These are phyloP conservation scores for Megalops atlanticus DNA, from an alignment of 2,113 vertebrate genomes.

Conservation along the genomic window DNA sequence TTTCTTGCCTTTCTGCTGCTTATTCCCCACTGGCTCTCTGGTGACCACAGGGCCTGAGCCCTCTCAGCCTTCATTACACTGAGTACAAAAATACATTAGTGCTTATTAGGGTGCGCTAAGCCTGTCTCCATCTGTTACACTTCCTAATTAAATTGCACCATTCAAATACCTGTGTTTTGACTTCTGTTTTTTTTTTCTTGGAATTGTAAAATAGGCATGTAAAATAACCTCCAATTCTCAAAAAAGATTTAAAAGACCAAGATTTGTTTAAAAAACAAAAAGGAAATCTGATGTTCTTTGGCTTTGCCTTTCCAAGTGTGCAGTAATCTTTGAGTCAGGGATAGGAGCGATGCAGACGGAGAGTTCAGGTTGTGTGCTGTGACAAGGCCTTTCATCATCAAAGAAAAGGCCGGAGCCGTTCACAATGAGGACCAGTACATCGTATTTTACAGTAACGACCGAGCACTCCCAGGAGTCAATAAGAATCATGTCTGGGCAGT, in stretches of 20 bases:
- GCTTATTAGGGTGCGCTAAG: slow-evolving; percentile 52
- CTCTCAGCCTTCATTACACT: slow-evolving; percentile 47
- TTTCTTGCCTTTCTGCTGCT: background rate
- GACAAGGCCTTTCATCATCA: slow-evolving; percentile 19
- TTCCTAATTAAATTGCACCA: slow-evolving; percentile 57
- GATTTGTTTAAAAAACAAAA: too few species aligned
- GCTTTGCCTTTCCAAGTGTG: too few species aligned
- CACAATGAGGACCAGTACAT: slow-evolving; percentile 37
- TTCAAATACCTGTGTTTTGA: slow-evolving; percentile 43
- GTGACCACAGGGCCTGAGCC: too few species aligned
- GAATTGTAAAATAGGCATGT: background rate
- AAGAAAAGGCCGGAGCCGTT: slow-evolving; percentile 23
- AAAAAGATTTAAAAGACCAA: too few species aligned
- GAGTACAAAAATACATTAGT: slow-evolving; percentile 59
- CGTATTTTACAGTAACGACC: slow-evolving; percentile 38
- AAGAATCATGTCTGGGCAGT: slow-evolving; percentile 43
- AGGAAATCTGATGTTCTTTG: too few species aligned
- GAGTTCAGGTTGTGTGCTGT: background rate
- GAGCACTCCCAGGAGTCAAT: slow-evolving; percentile 43
- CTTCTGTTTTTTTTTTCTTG: background rate
- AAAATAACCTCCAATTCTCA: background rate
- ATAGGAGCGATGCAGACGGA: background rate
- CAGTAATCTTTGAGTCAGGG: background rate
- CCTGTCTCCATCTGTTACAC: slow-evolving; percentile 51
- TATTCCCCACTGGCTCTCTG: background rate